Evolutionary conservation across 1,140 invertebrate genomes (phyloP).

Genomic region (Gonioctena quinquepunctata): DNA sequence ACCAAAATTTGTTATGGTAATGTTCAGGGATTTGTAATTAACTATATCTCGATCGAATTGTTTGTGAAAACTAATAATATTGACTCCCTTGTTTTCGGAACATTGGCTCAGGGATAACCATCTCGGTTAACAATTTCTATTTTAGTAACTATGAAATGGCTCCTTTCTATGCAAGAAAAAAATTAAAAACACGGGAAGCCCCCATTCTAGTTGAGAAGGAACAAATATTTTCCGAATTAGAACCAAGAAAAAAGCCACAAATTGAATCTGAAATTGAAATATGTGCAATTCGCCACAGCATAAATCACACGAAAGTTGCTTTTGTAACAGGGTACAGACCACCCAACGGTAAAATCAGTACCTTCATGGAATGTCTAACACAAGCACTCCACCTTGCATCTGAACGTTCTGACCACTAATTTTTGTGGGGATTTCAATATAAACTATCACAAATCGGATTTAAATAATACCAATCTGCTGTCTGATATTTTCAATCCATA

Average conservation of each 20-base stretch:
- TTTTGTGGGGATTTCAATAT: background rate
- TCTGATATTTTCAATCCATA: constrained; percentile 2
- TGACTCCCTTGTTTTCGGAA: background rate
- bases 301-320: constrained; percentile 1
- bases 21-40: background rate
- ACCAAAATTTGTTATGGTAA: background rate
- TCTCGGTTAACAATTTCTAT: background rate
- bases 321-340: background rate
- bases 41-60: background rate
- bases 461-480: background rate
- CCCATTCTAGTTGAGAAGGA: background rate
- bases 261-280: background rate
- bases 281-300: background rate
- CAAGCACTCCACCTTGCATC: background rate
- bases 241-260: background rate
- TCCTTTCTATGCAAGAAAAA: background rate
- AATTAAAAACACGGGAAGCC: background rate
- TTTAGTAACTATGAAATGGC: background rate
- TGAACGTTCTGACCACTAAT: background rate
- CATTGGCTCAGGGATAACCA: background rate
- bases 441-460: background rate
- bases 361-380: background rate
- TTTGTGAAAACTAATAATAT: background rate
- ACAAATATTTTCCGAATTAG: background rate
- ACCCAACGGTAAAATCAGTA: background rate